Percentiles rank a stretch among this genome's conserved stretches.
These are phyloP conservation scores for Pandemis heparana DNA, from an alignment of 2,888 invertebrate species.

Conservation along the genomic window DNA sequence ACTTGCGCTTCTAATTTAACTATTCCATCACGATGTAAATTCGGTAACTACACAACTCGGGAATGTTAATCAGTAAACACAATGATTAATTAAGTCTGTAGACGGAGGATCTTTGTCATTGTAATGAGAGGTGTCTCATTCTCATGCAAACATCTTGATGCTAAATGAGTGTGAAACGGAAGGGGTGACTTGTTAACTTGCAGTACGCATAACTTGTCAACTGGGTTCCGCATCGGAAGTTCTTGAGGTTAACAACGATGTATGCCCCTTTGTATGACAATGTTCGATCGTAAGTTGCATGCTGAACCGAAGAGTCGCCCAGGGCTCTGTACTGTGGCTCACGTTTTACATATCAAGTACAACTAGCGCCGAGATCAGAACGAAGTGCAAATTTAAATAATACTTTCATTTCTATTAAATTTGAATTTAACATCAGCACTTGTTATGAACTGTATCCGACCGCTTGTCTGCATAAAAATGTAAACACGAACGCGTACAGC, in stretches of 20 bases:
- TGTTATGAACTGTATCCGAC: background rate
- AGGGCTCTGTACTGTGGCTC: background rate
- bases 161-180: slow-evolving; percentile 32
- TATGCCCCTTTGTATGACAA: slow-evolving; percentile 10
- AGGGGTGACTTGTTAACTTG: slow-evolving; percentile 21
- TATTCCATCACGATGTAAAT: slow-evolving; percentile 48
- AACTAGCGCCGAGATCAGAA: background rate
- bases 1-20: slow-evolving; percentile 43
- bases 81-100: slow-evolving; percentile 49
- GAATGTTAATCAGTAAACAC: slow-evolving; percentile 47
- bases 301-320: background rate
- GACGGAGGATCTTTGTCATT: slow-evolving; percentile 47
- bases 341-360: background rate
- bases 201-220: slow-evolving; percentile 34
- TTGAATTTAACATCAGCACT: background rate
- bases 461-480: background rate
- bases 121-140: slow-evolving; percentile 46
- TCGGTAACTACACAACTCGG: slow-evolving; percentile 46
- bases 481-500: slow-evolving; percentile 11
- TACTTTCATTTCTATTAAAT: background rate
- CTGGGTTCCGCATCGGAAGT: slow-evolving; percentile 25
- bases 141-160: slow-evolving; percentile 45
- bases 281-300: background rate
- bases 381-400: background rate
- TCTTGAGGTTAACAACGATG: slow-evolving; percentile 32